These are phyloP conservation scores for Eudorcas thomsonii DNA, from an alignment of 2,113 vertebrate species.

Conservation along the genomic window DNA sequence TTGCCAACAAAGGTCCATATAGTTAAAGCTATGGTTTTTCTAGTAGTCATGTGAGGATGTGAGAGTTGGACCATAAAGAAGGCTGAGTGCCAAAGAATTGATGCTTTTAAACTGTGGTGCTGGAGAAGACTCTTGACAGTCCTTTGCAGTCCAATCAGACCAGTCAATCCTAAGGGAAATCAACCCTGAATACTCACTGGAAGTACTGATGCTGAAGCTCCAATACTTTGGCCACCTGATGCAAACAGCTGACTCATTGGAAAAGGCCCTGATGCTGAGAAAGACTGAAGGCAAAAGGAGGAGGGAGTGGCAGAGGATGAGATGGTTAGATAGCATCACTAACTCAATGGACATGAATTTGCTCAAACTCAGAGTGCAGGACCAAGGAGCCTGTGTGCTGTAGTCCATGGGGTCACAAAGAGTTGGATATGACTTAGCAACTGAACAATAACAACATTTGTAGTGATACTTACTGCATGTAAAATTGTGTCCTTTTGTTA, in stretches of 20 bases:
- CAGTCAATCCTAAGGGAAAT: neutral
- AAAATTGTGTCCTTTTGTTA: neutral
- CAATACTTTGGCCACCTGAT: neutral
- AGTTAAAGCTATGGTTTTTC: neutral
- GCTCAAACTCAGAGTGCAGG: neutral
- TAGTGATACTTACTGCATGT: neutral
- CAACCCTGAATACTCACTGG: neutral
- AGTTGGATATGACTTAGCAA: neutral
- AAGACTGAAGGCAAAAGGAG: neutral
- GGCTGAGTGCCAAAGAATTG: neutral
- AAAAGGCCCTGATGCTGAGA: neutral
- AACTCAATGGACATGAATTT: neutral
- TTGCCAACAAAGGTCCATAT: neutral
- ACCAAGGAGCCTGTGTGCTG: neutral
- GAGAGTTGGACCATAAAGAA: neutral
- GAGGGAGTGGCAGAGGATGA: neutral
- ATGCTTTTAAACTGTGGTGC: neutral
- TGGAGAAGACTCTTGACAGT: neutral
- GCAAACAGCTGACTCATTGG: neutral
- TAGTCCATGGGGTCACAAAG: neutral
- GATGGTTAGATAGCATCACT: neutral
- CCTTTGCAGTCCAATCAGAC: neutral
- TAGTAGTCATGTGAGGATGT: neutral
- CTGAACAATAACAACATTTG: neutral
- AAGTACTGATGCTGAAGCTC: neutral